phyloP scores from a whole-genome alignment of 2,888 invertebrate species.

The Mythimna loreyi region DNA sequence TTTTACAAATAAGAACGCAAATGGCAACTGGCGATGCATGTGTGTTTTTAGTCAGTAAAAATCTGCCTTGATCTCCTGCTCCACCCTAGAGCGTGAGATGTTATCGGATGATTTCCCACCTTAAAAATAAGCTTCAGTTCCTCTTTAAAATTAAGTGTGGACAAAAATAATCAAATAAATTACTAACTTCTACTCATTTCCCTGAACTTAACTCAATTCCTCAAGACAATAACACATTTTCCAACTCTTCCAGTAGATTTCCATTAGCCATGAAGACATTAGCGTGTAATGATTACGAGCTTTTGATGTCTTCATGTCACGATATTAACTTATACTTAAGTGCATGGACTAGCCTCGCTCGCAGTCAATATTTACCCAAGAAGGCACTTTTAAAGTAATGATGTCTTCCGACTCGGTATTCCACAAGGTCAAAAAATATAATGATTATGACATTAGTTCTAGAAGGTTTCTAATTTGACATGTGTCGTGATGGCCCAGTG shows the following conservation, averaged over 20 bases:
- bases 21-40: too few relatives aligned
- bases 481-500: too few relatives aligned
- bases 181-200: too few relatives aligned
- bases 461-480: not conserved
- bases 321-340: slow-evolving; percentile 30
- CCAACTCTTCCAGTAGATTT: slow-evolving; percentile 12
- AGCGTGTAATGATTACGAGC: slow-evolving; percentile 47
- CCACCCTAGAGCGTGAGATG: too few relatives aligned
- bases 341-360: slow-evolving; percentile 24
- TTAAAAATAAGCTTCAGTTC: too few relatives aligned
- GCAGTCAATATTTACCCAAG: slow-evolving; percentile 26
- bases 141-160: too few relatives aligned
- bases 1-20: too few relatives aligned
- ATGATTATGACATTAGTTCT: not conserved
- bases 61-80: too few relatives aligned
- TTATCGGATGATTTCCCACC: too few relatives aligned
- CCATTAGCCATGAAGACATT: slow-evolving; percentile 38
- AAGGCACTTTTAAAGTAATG: not conserved
- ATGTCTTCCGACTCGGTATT: not conserved
- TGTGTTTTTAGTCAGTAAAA: too few relatives aligned
- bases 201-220: not conserved
- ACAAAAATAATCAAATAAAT: too few relatives aligned
- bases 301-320: slow-evolving; percentile 50
- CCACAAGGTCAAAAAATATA: not conserved
- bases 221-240: slow-evolving; percentile 9